These are phyloP conservation scores for Orientallactaga sibirica DNA, from an alignment of 2,797 vertebrate species.

Conservation along the genomic window DNA sequence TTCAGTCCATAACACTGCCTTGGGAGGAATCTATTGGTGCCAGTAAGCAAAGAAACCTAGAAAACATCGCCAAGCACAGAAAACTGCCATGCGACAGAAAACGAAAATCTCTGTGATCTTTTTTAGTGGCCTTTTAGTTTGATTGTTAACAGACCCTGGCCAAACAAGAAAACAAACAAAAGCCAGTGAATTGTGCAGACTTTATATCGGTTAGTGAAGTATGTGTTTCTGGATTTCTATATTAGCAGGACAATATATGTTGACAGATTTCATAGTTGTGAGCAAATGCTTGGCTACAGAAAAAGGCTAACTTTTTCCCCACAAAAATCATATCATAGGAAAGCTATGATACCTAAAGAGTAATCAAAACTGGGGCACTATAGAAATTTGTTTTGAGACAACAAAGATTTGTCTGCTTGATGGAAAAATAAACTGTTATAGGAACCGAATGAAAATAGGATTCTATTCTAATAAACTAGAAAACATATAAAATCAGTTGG, in stretches of 20 bases:
- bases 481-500: conserved; percentile 63
- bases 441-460: conserved; percentile 64
- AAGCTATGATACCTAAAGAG: not conserved
- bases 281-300: conserved; percentile 37
- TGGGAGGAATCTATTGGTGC: not conserved
- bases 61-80: not conserved
- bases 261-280: not conserved
- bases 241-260: conserved; percentile 12
- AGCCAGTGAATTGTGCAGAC: not conserved
- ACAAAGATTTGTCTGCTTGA: conserved; percentile 38
- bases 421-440: conserved; percentile 53
- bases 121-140: not conserved
- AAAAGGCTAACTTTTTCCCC: conserved; percentile 26
- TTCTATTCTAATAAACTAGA: conserved; percentile 44
- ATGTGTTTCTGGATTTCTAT: conserved; percentile 13
- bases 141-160: conserved; percentile 7
- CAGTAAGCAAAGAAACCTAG: not conserved
- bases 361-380: conserved; percentile 13
- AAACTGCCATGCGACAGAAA: not conserved
- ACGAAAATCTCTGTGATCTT: not conserved
- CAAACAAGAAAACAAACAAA: not conserved
- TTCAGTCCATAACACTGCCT: not conserved
- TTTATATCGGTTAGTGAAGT: conserved; percentile 47
- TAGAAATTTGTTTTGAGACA: conserved; percentile 59
- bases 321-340: not conserved